These are phyloP conservation scores for Monoplex corrugatus DNA, from an alignment of 2,888 invertebrate species.

Conservation along the genomic window DNA sequence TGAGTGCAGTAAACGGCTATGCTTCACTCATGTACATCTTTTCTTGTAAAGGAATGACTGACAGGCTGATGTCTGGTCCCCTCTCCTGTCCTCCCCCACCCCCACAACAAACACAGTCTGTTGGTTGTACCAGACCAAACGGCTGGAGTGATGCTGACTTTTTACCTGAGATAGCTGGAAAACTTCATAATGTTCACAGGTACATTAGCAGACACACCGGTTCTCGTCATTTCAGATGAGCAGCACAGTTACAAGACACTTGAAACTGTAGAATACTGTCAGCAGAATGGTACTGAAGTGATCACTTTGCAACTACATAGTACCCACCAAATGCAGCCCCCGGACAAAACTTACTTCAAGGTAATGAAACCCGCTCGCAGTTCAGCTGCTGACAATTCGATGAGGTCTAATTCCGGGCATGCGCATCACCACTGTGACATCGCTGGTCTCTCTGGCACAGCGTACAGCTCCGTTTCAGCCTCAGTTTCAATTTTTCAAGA, in stretches of 20 bases:
- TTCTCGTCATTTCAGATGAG: constrained; percentile 74
- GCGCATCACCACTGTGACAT: no score
- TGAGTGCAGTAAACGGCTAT: constrained; percentile 51
- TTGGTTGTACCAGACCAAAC: constrained; percentile 23
- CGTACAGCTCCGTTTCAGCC: no score
- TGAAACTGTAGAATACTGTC: constrained; percentile 70
- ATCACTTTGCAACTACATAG: constrained; percentile 82
- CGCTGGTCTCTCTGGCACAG: no score
- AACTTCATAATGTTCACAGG: constrained; percentile 68
- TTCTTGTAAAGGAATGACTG: constrained; percentile 44
- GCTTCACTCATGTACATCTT: constrained; percentile 55
- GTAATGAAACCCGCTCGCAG: not conserved
- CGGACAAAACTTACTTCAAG: constrained; percentile 72
- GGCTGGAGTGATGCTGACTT: constrained; percentile 75
- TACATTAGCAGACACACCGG: no score
- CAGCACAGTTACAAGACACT: constrained; percentile 70
- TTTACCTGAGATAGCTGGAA: constrained; percentile 66
- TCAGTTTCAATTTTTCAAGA: no score
- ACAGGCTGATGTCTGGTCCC: constrained; percentile 32
- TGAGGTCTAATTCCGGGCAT: no score
- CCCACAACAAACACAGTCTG: no score
- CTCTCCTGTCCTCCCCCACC: no score
- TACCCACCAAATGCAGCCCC: constrained; percentile 81
- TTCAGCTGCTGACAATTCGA: no score
- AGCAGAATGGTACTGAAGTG: constrained; percentile 78